Evolutionary conservation across 2,888 invertebrate species (phyloP), one percentile per base, ranked within the genome.

Genomic region (Trisateles emortualis): DNA sequence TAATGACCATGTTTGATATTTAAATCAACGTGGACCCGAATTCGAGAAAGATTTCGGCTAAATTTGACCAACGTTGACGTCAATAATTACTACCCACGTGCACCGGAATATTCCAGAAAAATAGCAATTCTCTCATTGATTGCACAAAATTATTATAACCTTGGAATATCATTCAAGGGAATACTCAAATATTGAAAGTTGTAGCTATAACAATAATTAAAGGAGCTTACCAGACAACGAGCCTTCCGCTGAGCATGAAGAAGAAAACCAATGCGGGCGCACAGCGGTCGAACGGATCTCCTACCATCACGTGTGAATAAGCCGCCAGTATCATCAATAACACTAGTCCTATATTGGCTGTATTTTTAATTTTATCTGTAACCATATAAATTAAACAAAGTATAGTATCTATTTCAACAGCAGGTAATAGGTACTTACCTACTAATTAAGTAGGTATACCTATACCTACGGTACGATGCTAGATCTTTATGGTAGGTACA

Each of bases 261-360:
- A 98, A 96, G 89, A 98, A 98, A 64, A 98, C 98, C 80, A 98
- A 88, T 50, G 98, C 96, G 0, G 98, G 98, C 10, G 98, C 98
- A 47, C 96, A 97, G 70, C 98, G 94, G 86, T 98, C 98, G 85
- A 98, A 96, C 67, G 97, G 97, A 86, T 98, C 98, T 46, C 97
- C 97, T 26, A 98, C 97, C 96, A 97, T 96, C 78, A 97, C 95
- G 84, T 98, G 98, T 10, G 98, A 98, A 87, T 99, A 98, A 49
- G 98, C 96, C 29, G 98, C 98, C 88, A 98, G 95, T 59, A 98
- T 82, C 95, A 98, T 98, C 64, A 98, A 90, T 45, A 96, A 65
- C 35, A 99, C 94, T 55, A 99, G 94, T 26, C 97, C 95, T 8
- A 96, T 91, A 88, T 99, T 99, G 36, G 98, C 97, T 41, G 95